phyloP scores from a whole-genome alignment of 2,797 vertebrate species.

The Tenualosa thibaudeaui region DNA sequence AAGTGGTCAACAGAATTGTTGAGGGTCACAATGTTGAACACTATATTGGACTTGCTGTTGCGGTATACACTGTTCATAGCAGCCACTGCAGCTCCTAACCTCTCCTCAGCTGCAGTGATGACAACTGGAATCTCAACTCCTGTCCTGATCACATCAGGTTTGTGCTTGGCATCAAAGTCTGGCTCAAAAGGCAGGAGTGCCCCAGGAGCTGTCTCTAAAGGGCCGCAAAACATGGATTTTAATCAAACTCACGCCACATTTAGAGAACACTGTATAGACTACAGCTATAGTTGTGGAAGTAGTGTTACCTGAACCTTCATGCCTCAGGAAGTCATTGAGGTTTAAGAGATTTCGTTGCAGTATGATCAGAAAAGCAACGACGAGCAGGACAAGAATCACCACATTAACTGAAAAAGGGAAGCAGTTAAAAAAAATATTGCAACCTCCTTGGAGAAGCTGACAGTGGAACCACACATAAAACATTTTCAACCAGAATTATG shows the following conservation, averaged over 20 bases:
- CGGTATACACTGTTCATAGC: conserved; percentile 90
- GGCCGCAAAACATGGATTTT: conserved; percentile 27
- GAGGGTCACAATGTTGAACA: conserved; percentile 88
- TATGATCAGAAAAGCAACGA: conserved; percentile 87
- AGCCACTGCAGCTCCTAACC: conserved; percentile 88
- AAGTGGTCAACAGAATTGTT: conserved; percentile 89
- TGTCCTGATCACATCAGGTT: conserved; percentile 52
- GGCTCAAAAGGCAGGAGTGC: conserved; percentile 74
- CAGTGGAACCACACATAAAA: too few species aligned
- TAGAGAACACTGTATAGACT: background rate
- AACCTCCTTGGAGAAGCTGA: too few species aligned
- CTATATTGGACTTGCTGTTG: conserved; percentile 86
- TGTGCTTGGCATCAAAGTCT: conserved; percentile 77
- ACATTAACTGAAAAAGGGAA: conserved; percentile 83
- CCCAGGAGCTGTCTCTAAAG: conserved; percentile 62
- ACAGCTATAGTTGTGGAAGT: background rate
- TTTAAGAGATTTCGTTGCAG: conserved; percentile 90
- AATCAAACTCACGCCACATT: background rate
- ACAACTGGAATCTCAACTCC: conserved; percentile 87
- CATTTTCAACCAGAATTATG: too few species aligned
- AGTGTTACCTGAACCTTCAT: conserved; percentile 80
- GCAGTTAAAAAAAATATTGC: background rate
- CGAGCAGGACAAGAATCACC: conserved; percentile 83
- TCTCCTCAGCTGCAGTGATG: conserved; percentile 87
- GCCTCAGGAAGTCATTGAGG: conserved; percentile 87